phyloP scores from a whole-genome alignment of 2,113 vertebrate genomes.

The Poicephalus gulielmi region DNA sequence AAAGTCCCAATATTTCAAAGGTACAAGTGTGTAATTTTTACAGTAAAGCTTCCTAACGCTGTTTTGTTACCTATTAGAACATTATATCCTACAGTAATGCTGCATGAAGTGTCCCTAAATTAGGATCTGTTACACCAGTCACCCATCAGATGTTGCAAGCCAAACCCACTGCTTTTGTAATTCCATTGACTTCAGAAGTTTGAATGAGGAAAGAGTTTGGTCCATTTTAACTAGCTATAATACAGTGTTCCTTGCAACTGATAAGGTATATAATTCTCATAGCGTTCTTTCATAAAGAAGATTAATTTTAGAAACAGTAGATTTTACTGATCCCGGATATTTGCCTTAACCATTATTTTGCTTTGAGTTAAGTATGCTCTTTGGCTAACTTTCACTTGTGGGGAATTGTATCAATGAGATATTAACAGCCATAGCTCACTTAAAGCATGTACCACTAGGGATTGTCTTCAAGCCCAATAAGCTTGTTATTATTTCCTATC shows the following conservation, averaged over 20 bases:
- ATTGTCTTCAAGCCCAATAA: conserved; percentile 30
- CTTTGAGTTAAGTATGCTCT: not conserved
- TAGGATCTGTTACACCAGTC: not conserved
- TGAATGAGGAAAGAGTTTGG: not conserved
- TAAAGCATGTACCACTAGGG: not conserved
- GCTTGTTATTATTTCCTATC: conserved; percentile 28
- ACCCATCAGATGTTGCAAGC: not conserved
- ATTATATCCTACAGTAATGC: not conserved
- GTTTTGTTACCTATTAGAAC: not conserved
- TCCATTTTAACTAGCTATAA: not conserved
- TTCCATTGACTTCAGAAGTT: not conserved
- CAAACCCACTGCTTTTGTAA: not conserved
- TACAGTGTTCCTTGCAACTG: not conserved
- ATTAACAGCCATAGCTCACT: conserved; percentile 26
- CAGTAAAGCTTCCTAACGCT: not conserved
- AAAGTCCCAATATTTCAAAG: not conserved
- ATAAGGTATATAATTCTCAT: not conserved
- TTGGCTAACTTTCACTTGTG: not conserved
- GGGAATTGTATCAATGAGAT: conserved; percentile 20
- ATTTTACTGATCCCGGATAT: not conserved
- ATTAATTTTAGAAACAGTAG: not conserved
- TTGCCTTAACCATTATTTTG: not conserved
- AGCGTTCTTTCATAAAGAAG: not conserved
- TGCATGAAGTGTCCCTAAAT: not conserved
- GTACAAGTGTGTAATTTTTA: not conserved